phyloP scores from a whole-genome alignment of 1,140 invertebrate genomes.

The Tetramorium alpestre region DNA sequence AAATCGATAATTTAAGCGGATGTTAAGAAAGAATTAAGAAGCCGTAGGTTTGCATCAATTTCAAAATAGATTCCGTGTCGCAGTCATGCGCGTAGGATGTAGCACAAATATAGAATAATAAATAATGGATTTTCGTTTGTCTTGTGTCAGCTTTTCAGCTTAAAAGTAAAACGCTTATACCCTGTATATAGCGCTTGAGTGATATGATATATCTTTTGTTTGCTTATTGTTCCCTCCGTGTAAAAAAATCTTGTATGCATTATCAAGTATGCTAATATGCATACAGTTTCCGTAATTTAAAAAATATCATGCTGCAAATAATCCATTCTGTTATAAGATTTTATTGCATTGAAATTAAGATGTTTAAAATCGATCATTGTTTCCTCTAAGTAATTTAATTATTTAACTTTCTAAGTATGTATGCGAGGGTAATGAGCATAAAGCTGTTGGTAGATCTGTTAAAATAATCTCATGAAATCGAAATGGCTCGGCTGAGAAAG shows the following conservation, averaged over 20 bases:
- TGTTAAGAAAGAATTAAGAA: conserved; percentile 35
- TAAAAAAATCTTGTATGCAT: not conserved
- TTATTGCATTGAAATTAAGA: not conserved
- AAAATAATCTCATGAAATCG: conserved; percentile 1
- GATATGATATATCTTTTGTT: not conserved
- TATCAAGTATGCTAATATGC: not conserved
- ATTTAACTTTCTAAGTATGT: not conserved
- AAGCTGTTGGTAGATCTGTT: not conserved
- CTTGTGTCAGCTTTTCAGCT: not conserved
- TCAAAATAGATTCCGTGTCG: not conserved
- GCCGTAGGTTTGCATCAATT: conserved; percentile 16
- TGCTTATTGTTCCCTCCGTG: not conserved
- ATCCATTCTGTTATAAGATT: not conserved
- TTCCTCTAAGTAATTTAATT: not conserved
- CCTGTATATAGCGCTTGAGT: not conserved
- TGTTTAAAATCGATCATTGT: not conserved
- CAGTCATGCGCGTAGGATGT: not conserved
- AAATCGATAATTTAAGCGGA: conserved; percentile 38
- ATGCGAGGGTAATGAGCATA: not conserved
- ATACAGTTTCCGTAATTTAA: not conserved
- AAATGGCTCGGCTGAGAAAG: conserved; percentile 13
- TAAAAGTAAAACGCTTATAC: not conserved
- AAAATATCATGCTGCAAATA: not conserved
- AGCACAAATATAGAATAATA: not conserved
- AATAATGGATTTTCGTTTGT: not conserved